Evolutionary conservation across 2,113 vertebrate genomes (phyloP), one percentile per base, ranked within the genome.

Genomic region (Hemibagrus wyckioides): DNA sequence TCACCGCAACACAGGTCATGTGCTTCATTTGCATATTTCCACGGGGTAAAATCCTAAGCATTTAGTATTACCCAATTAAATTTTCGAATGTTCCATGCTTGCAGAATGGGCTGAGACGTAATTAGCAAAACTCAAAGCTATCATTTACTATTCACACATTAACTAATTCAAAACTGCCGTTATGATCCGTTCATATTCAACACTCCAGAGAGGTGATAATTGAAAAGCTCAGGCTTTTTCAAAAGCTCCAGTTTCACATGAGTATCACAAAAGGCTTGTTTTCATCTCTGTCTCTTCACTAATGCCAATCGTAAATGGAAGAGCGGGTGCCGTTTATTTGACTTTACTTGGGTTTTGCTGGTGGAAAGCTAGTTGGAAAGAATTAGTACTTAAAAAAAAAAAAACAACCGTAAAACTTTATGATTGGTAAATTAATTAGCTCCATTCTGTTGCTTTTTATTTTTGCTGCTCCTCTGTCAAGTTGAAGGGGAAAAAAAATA

Each of bases 171-270:
- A 76, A 73, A 44, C 52, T 25, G 21, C 14, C 17, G 7, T 25
- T 28, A 73, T 84, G 41, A 56, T 25, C 36, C 33, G 4, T 75
- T 25, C 36, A 59, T 17, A 44, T 59, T n/a, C 52, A 30, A 30
- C 33, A 19, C 21, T 73, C 39, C 36, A 8, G 36, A 61, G 21
- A 41, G 57, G 52, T 73, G 50, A 33, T 14, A 39, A 82, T 61
- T 82, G 80, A 54, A 75, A 83, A 73, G 36, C 52, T 28, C 3
- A 48, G 69, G 67, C 48, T 54, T 71, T 71, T 65, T 71, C 1
- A 83, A 83, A 67, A 41, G 41, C 61, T 50, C 28, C 41, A 30
- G 65, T 84, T 73, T 54, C 50, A 56, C 67, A 73, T 41, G 33
- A 71, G 48, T 11, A 41, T 44, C 83, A 39, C 54, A 59, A n/a